phyloP scores from a whole-genome alignment of 2,888 invertebrate species.

The Polydrusus pterygomalis region DNA sequence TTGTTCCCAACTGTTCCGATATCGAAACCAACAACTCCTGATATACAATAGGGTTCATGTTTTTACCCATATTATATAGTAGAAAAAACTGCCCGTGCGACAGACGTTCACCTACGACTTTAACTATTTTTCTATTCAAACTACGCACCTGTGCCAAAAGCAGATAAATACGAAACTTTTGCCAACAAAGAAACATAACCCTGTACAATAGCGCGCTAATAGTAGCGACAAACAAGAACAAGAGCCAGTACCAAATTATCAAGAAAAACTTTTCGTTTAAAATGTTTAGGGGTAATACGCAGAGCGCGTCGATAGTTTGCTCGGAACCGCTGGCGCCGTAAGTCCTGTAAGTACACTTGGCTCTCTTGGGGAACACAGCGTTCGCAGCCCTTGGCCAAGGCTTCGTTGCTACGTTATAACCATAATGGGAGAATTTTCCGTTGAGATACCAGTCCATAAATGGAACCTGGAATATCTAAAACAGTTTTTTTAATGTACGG shows the following conservation, averaged over 20 bases:
- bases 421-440: constrained; percentile 78
- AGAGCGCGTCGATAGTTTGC: constrained; percentile 78
- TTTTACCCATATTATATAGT: constrained; percentile 83
- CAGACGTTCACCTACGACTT: constrained; percentile 73
- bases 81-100: constrained; percentile 87
- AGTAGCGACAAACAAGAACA: constrained; percentile 78
- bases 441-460: constrained; percentile 80
- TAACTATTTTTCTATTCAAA: constrained; percentile 73
- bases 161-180: constrained; percentile 77
- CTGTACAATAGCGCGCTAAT: constrained; percentile 81
- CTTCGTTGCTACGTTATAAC: constrained; percentile 73
- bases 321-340: constrained; percentile 78
- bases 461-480: constrained; percentile 81
- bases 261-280: constrained; percentile 87
- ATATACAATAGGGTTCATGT: constrained; percentile 82
- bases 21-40: constrained; percentile 73
- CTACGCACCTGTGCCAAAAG: constrained; percentile 78
- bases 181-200: constrained; percentile 74
- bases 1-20: constrained; percentile 26
- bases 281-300: constrained; percentile 85
- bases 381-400: constrained; percentile 77
- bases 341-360: constrained; percentile 77
- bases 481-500: constrained; percentile 6
- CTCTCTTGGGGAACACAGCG: constrained; percentile 80
- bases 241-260: constrained; percentile 85